phyloP scores from a whole-genome alignment of 2,113 vertebrate species.

The Pollachius pollachius region DNA sequence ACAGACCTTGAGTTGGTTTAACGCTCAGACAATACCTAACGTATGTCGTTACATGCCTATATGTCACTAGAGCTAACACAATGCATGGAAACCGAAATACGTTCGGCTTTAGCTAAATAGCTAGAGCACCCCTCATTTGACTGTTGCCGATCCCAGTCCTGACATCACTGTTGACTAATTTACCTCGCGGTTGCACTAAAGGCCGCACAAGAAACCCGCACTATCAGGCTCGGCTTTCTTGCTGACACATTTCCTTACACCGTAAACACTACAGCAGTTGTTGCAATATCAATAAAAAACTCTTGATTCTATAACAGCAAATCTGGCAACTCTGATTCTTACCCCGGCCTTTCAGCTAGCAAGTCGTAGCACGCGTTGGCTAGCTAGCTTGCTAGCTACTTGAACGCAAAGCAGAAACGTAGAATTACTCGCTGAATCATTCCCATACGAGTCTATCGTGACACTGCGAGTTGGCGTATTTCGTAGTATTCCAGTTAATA shows the following conservation, averaged over 20 bases:
- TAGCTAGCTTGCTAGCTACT: conserved; percentile 50
- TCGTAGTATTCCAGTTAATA: conserved; percentile 28
- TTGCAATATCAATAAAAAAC: conserved; percentile 13
- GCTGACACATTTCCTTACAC: conserved; percentile 23
- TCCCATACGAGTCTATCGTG: conserved; percentile 61
- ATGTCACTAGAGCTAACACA: too few species aligned
- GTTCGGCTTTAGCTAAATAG: conserved; percentile 38
- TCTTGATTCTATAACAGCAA: conserved; percentile 1
- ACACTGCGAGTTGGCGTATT: conserved; percentile 58
- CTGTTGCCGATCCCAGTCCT: conserved; percentile 33
- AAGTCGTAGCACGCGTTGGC: conserved; percentile 60
- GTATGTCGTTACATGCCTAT: too few species aligned
- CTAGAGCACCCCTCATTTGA: background rate
- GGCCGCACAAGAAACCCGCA: conserved; percentile 55
- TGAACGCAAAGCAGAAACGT: conserved; percentile 60
- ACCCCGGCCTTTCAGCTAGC: conserved; percentile 30
- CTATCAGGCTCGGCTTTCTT: conserved; percentile 21
- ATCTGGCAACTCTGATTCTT: conserved; percentile 22
- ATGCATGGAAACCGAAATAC: background rate
- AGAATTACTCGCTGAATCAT: conserved; percentile 79
- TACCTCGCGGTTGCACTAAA: conserved; percentile 58
- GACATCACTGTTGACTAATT: conserved; percentile 56
- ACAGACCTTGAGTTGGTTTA: background rate
- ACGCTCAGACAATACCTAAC: background rate
- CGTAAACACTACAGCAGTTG: background rate